These are phyloP conservation scores for Elysia chlorotica DNA, from an alignment of 1,140 invertebrate genomes.

Conservation along the genomic window DNA sequence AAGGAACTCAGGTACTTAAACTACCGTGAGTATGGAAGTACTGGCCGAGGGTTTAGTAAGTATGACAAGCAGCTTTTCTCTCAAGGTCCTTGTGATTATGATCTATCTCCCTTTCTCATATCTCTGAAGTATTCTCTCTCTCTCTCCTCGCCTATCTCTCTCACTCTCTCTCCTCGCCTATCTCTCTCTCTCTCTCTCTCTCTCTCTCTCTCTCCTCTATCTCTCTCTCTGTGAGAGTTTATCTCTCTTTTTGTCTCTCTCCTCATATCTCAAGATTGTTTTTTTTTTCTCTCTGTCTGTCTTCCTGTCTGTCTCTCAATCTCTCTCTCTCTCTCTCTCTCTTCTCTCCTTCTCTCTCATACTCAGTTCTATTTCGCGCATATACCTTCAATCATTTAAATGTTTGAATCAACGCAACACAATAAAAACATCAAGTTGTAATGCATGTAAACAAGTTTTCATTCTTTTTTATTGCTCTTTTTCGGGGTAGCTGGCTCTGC, in stretches of 20 bases:
- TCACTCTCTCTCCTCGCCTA: neutral
- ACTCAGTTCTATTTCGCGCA: neutral
- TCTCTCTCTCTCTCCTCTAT: slow-evolving; percentile 2
- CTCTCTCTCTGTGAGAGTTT: neutral
- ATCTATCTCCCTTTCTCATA: neutral
- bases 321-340: neutral
- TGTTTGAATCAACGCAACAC: too few relatives aligned
- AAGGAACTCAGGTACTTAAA: too few relatives aligned
- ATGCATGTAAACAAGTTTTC: neutral
- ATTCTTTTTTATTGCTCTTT: neutral
- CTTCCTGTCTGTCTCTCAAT: neutral
- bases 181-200: neutral
- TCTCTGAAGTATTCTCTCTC: neutral
- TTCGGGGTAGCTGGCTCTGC: too few relatives aligned
- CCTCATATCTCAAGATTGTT: neutral
- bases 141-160: neutral
- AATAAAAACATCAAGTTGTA: too few relatives aligned
- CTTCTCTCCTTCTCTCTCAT: neutral
- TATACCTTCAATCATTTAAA: neutral
- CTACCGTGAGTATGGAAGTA: too few relatives aligned
- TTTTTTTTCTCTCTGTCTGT: neutral
- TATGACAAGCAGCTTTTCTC: too few relatives aligned
- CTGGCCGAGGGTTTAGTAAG: too few relatives aligned
- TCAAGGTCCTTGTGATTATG: neutral
- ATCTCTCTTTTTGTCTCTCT: neutral